phyloP scores from a whole-genome alignment of 2,113 vertebrate species.

The Pseudois nayaur region DNA sequence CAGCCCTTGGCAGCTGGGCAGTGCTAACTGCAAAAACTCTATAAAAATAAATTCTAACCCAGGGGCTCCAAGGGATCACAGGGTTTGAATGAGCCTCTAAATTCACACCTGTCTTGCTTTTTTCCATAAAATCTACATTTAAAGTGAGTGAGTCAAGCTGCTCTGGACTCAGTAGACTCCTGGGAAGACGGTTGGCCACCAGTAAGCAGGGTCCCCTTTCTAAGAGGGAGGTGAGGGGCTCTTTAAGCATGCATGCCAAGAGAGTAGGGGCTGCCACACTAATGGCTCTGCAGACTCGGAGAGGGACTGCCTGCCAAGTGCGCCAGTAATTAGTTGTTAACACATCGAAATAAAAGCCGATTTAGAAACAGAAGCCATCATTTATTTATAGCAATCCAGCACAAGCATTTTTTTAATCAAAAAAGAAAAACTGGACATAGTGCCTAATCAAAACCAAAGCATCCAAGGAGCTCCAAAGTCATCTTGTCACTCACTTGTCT shows the following conservation, averaged over 20 bases:
- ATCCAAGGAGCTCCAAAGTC: neutral
- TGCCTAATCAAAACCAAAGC: neutral
- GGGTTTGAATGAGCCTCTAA: neutral
- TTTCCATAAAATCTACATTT: neutral
- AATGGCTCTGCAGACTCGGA: neutral
- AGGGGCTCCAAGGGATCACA: neutral
- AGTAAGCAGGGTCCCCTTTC: neutral
- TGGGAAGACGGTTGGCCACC: neutral
- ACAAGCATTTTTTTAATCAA: neutral
- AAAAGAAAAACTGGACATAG: neutral
- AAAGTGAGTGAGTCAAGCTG: neutral
- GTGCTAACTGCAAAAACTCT: neutral
- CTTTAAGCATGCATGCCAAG: conserved; percentile 10
- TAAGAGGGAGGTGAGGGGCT: neutral
- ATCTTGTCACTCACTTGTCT: neutral
- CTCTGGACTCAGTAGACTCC: neutral
- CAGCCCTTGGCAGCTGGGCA: neutral
- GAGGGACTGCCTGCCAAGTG: neutral
- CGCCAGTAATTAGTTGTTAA: conserved; percentile 35
- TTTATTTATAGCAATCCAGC: conserved; percentile 44
- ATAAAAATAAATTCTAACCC: neutral
- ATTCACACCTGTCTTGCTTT: neutral
- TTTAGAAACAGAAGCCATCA: conserved; percentile 29
- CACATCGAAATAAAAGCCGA: conserved; percentile 39
- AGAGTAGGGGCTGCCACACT: neutral